phyloP scores from a whole-genome alignment of 2,888 invertebrate genomes.

The Acanthoscelides obtectus region DNA sequence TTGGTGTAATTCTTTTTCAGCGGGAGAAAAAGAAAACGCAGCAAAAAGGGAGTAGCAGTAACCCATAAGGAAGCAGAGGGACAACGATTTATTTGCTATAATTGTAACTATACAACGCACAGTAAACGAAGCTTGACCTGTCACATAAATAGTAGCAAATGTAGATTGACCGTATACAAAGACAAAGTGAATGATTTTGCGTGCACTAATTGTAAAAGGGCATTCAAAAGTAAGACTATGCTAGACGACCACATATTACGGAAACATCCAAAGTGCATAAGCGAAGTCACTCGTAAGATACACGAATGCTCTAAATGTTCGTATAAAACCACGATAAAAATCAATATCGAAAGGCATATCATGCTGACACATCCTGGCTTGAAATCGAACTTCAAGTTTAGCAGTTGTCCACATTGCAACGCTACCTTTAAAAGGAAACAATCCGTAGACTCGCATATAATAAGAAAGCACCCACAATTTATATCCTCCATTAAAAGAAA shows the following conservation, averaged over 20 bases:
- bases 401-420: too few species aligned
- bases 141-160: not conserved
- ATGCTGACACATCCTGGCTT: not conserved
- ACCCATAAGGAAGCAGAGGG: not conserved
- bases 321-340: not conserved
- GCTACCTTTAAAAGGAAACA: too few species aligned
- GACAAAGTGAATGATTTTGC: too few species aligned
- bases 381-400: too few species aligned
- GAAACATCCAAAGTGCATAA: not conserved
- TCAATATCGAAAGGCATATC: not conserved
- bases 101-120: not conserved
- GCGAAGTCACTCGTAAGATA: not conserved
- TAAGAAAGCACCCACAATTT: too few species aligned
- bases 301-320: not conserved
- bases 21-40: not conserved
- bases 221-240: not conserved
- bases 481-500: too few species aligned
- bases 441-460: too few species aligned
- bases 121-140: not conserved
- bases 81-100: not conserved
- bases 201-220: too few species aligned
- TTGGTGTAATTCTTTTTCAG: not conserved
- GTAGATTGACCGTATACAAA: not conserved
- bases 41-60: not conserved
- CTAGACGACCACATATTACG: not conserved